phyloP scores from a whole-genome alignment of 2,888 invertebrate genomes.

The Phyllotreta cruciferae region DNA sequence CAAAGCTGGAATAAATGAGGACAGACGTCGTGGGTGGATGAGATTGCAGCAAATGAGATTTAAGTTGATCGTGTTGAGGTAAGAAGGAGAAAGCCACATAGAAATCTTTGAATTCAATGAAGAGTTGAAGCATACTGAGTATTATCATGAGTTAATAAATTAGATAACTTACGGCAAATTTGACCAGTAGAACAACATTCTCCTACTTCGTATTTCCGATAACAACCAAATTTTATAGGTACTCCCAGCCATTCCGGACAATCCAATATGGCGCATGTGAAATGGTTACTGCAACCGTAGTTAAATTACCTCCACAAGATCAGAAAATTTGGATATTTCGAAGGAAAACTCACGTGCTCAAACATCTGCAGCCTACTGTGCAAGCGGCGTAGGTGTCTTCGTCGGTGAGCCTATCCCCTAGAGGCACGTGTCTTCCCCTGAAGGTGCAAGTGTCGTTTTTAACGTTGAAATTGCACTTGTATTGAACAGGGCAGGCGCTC shows the following conservation, averaged over 20 bases:
- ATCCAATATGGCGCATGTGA: constrained; percentile 43
- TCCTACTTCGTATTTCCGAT: constrained; percentile 33
- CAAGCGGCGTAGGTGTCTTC: constrained; percentile 38
- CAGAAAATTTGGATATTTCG: no score
- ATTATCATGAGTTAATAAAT: no score
- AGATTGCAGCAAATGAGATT: no score
- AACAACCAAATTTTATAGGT: constrained; percentile 29
- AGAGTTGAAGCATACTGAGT: no score
- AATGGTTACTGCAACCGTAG: constrained; percentile 23
- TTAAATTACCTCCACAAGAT: no score
- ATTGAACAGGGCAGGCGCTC: constrained; percentile 40
- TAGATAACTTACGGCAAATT: no score
- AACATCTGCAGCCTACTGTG: constrained; percentile 40
- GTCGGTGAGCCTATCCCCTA: constrained; percentile 33
- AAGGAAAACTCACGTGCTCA: constrained; percentile 20
- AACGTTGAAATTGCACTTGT: constrained; percentile 37
- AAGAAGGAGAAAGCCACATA: no score
- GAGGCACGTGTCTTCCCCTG: constrained; percentile 14
- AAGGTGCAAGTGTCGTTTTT: constrained; percentile 36
- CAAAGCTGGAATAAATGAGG: no score
- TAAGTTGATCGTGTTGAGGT: no score
- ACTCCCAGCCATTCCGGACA: constrained; percentile 41
- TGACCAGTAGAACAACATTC: constrained; percentile 37
- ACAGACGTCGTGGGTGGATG: no score
- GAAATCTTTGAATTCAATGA: no score